Evolutionary conservation across 2,888 invertebrate species (phyloP), one percentile per base, ranked within the genome.

Genomic region (Cremastinae sp.): DNA sequence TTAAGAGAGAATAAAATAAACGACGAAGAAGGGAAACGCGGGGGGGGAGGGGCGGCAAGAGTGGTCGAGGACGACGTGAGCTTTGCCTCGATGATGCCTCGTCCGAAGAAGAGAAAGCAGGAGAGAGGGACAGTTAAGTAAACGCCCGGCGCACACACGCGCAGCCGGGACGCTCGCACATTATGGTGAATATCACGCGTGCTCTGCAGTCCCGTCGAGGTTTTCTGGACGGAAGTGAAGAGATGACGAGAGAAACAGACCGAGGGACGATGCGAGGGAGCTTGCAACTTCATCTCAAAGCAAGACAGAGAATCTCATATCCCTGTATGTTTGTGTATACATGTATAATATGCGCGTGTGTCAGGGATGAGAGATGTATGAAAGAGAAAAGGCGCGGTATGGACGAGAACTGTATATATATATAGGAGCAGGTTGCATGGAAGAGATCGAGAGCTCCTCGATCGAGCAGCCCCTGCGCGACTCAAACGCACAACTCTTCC

Each of bases 321-420:
- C 28, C 28, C 28, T 5, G 28, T 28, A 28, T 28, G 5, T 28
- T 5, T 2, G n/a, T 51, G 49, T 38, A 12, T 38, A 9, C 14
- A 14, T 51, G 12, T 51, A n/a, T n/a, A n/a, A n/a, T n/a, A n/a
- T n/a, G n/a, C n/a, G 4, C 0, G 62, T 10, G 54, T 34, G 53
- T 28, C 58, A 38, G 5, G 43, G 22, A 47, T 18, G 9, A 56
- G 18, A 45, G 51, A 16, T 41, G 45, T 34, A 34, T 59, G 38
- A 61, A 69, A 72, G 61, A 70, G 65, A 73, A 76, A 77, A 77
- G 70, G 73, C n/a, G n/a, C n/a, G n/a, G n/a, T n/a, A n/a, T 74
- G 73, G 76, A 77, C 76, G 76, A 61, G 65, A n/a, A n/a, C 53
- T 41, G 64, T 64, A 62, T 41, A 47, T 43, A 73, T 28, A 28